Evolutionary conservation across 2,113 vertebrate species (phyloP).

Genomic region (Cyprinodon brontotheroides): DNA sequence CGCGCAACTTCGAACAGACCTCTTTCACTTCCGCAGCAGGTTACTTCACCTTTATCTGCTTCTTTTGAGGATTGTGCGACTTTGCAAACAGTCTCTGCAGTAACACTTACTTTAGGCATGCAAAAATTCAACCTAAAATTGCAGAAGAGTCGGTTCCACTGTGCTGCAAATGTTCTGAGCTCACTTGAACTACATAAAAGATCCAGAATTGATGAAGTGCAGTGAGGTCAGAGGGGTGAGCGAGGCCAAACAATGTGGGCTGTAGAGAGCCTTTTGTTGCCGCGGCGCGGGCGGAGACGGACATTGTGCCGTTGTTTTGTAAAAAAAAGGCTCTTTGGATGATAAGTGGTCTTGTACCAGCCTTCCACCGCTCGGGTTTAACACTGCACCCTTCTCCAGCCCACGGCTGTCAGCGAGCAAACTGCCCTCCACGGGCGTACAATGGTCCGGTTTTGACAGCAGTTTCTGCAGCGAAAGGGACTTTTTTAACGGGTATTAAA

Average conservation of each 20-base stretch:
- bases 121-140: background rate
- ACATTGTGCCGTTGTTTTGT: conserved; percentile 47
- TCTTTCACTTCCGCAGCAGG: background rate
- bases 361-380: conserved; percentile 52
- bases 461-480: background rate
- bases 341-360: conserved; percentile 65
- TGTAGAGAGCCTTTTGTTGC: conserved; percentile 60
- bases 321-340: conserved; percentile 37
- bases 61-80: background rate
- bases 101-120: background rate
- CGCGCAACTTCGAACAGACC: background rate
- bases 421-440: conserved; percentile 55
- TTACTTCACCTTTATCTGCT: background rate
- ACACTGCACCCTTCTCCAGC: conserved; percentile 29
- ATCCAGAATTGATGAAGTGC: conserved; percentile 12
- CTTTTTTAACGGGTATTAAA: background rate
- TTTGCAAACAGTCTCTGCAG: background rate
- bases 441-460: conserved; percentile 41
- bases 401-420: conserved; percentile 45
- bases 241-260: conserved; percentile 46
- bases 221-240: conserved; percentile 53
- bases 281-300: conserved; percentile 31
- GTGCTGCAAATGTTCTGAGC: conserved; percentile 4
- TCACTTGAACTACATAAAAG: conserved; percentile 18
- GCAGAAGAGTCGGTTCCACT: background rate